Percentiles rank a stretch among this genome's conserved stretches.
Evolutionary conservation across 2,797 vertebrate genomes (phyloP).

Genomic region (Pitangus sulphuratus): DNA sequence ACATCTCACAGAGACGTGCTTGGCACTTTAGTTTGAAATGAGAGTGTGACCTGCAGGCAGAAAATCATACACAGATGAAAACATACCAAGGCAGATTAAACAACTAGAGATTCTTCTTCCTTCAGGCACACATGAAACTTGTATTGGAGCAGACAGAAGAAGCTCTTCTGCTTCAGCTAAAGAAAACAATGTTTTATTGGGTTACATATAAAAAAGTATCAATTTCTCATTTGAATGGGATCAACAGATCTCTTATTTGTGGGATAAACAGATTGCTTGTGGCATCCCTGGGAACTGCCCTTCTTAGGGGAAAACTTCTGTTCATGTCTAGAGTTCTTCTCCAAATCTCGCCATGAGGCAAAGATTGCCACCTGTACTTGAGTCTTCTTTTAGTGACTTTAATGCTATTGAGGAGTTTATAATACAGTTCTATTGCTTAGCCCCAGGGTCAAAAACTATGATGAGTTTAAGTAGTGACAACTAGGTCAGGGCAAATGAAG

Average conservation of each 20-base stretch:
- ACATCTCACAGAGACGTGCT: conserved; percentile 89
- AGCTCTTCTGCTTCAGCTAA: neutral
- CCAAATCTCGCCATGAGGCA: neutral
- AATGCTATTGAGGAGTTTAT: neutral
- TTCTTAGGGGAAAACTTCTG: neutral
- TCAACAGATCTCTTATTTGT: neutral
- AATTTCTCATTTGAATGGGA: neutral
- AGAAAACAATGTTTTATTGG: neutral
- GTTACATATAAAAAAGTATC: neutral
- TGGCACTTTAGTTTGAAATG: conserved; percentile 89
- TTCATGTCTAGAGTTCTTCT: neutral
- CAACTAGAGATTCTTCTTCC: neutral
- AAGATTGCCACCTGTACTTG: neutral
- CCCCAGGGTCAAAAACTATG: neutral
- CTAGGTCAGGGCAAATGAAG: neutral
- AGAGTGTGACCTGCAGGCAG: conserved; percentile 80
- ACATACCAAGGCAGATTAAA: neutral
- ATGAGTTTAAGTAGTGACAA: neutral
- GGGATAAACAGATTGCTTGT: neutral
- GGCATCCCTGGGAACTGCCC: neutral
- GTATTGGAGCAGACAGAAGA: neutral
- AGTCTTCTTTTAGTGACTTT: neutral
- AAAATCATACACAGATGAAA: neutral
- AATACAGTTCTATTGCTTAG: neutral
- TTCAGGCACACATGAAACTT: neutral